Percentiles rank a stretch among this genome's conserved stretches.
Evolutionary conservation across 2,888 invertebrate species (phyloP).

Genomic region (Oligia fasciuncula): DNA sequence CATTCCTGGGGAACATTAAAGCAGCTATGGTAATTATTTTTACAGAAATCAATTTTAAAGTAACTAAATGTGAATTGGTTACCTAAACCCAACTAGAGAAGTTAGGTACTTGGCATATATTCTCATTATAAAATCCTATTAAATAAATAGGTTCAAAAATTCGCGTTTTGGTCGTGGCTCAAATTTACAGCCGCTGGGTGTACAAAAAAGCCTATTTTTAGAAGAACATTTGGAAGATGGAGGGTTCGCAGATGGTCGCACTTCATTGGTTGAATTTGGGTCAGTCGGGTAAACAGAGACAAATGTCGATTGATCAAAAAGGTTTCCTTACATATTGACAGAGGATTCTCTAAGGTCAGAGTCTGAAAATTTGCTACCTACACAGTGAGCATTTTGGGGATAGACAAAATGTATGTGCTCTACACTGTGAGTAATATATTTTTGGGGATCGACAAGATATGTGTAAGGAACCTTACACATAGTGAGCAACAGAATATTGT

Average conservation of each 20-base stretch:
- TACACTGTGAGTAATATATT: background rate
- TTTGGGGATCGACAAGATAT: background rate
- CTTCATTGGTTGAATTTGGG: conserved; percentile 19
- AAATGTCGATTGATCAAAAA: conserved; percentile 45
- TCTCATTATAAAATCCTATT: background rate
- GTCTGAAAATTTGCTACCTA: background rate
- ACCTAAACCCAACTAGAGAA: background rate
- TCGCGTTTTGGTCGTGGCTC: background rate
- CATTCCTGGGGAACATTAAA: background rate
- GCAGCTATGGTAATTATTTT: background rate
- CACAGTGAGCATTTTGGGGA: background rate
- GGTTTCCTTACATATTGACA: conserved; percentile 17
- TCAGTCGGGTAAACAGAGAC: conserved; percentile 28
- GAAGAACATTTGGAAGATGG: conserved; percentile 13
- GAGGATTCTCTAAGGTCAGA: background rate
- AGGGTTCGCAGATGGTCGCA: conserved; percentile 10
- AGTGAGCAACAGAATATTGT: background rate
- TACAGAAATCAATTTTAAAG: background rate
- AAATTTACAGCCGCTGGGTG: too few relatives aligned
- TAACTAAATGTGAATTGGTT: background rate
- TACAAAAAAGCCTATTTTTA: conserved; percentile 4
- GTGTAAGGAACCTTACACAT: background rate
- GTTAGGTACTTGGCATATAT: background rate
- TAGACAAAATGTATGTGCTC: background rate
- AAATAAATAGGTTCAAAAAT: too few relatives aligned